Evolutionary conservation across 1,140 invertebrate species (phyloP).

Genomic region (Saccostrea glomerata): DNA sequence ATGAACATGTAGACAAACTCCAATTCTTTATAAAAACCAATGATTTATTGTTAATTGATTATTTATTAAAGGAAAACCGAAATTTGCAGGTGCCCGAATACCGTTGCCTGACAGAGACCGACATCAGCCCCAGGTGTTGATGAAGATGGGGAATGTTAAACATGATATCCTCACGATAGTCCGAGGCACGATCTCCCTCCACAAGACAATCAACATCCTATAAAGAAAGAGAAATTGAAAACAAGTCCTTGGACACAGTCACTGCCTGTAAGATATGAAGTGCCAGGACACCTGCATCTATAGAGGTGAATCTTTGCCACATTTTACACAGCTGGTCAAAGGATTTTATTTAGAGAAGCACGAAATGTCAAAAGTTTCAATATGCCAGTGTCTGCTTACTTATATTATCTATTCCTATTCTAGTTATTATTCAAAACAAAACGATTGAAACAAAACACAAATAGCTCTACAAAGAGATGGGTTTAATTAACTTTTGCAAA

Average conservation of each 20-base stretch:
- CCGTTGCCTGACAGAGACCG: neutral
- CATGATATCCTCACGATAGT: neutral
- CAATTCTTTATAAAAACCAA: too few relatives aligned
- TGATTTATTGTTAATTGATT: too few relatives aligned
- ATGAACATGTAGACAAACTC: too few relatives aligned
- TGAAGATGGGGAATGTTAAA: slow-evolving; percentile 12
- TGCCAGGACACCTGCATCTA: neutral
- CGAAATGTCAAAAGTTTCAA: slow-evolving; percentile 10
- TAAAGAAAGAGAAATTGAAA: neutral
- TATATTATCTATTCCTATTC: too few relatives aligned
- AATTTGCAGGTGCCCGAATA: neutral
- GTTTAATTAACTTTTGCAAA: too few relatives aligned
- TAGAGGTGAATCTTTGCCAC: neutral
- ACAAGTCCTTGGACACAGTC: neutral
- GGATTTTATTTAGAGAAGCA: neutral
- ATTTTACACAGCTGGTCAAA: neutral
- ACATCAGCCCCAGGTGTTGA: neutral
- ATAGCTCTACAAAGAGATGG: too few relatives aligned
- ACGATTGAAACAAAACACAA: too few relatives aligned
- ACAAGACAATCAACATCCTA: neutral
- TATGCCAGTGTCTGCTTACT: too few relatives aligned
- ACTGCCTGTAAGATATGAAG: neutral
- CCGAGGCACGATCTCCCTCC: neutral
- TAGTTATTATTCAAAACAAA: too few relatives aligned
- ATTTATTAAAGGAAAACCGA: too few relatives aligned